Percentiles rank a stretch among this genome's conserved stretches.
phyloP scores from a whole-genome alignment of 2,888 invertebrate genomes.

The Crepidodera aurea region DNA sequence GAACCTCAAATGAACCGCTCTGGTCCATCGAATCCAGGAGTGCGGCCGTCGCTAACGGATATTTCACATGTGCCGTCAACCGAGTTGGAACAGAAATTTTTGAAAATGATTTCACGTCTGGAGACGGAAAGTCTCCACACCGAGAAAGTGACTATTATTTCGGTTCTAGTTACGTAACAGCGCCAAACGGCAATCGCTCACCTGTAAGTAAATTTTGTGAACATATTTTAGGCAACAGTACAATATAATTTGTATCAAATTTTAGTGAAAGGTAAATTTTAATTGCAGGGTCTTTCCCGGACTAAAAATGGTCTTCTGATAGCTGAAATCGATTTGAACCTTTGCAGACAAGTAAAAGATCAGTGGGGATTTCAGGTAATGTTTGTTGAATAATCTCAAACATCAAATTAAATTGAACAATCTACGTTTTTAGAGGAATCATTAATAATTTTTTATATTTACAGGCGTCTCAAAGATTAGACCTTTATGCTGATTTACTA shows the following conservation, averaged over 20 bases:
- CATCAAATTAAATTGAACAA: too few relatives aligned
- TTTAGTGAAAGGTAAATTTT: background rate
- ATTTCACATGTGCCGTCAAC: conserved; percentile 91
- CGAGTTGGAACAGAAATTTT: conserved; percentile 91
- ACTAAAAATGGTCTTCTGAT: conserved; percentile 77
- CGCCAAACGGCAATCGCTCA: conserved; percentile 91
- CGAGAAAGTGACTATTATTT: conserved; percentile 81
- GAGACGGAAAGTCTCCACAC: conserved; percentile 73
- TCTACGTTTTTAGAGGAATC: too few relatives aligned
- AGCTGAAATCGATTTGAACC: conserved; percentile 89
- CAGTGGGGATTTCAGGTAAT: conserved; percentile 87
- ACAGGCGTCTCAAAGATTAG: conserved; percentile 90
- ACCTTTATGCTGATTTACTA: conserved; percentile 83
- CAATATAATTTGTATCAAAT: too few relatives aligned
- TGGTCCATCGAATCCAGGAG: conserved; percentile 96
- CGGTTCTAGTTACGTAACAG: conserved; percentile 93
- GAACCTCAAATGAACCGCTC: conserved; percentile 76
- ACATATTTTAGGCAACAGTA: background rate
- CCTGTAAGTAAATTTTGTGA: too few relatives aligned
- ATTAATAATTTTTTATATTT: too few relatives aligned
- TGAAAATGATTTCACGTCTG: conserved; percentile 84
- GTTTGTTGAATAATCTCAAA: too few relatives aligned
- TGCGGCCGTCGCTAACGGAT: conserved; percentile 95
- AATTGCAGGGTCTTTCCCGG: conserved; percentile 45
- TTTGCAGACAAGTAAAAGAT: conserved; percentile 93